phyloP scores from a whole-genome alignment of 2,888 invertebrate genomes.

The Diarsia mendica region DNA sequence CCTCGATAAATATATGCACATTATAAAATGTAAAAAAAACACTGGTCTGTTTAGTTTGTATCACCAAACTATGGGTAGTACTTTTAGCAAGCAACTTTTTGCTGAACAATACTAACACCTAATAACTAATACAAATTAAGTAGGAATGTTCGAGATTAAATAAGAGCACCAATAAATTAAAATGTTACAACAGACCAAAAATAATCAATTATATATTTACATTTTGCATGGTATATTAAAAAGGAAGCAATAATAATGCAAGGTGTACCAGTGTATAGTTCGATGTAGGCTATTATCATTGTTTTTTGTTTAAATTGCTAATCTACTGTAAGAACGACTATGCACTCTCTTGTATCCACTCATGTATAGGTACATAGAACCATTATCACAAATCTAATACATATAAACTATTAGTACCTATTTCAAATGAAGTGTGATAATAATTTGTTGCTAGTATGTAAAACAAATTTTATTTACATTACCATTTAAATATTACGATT shows the following conservation, averaged over 20 bases:
- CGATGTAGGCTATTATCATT: conserved; percentile 40
- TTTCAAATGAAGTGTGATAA: conserved; percentile 32
- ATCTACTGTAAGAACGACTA: conserved; percentile 38
- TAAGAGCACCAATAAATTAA: conserved; percentile 62
- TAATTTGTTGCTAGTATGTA: conserved; percentile 15
- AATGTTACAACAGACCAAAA: conserved; percentile 29
- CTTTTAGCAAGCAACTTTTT: conserved; percentile 21
- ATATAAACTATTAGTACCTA: conserved; percentile 38
- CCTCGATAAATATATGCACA: conserved; percentile 45
- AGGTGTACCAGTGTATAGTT: conserved; percentile 31
- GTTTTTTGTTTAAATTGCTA: conserved; percentile 27
- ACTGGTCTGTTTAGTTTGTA: conserved; percentile 27
- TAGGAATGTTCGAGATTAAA: conserved; percentile 59
- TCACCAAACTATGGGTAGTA: conserved; percentile 21
- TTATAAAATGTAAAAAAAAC: conserved; percentile 32
- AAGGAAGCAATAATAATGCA: conserved; percentile 23
- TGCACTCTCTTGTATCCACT: conserved; percentile 5
- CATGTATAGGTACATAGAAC: conserved; percentile 7
- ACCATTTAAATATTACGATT: conserved; percentile 51
- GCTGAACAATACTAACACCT: conserved; percentile 40
- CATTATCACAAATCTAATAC: conserved; percentile 46
- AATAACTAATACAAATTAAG: conserved; percentile 50
- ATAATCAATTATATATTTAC: conserved; percentile 47
- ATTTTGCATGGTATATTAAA: conserved; percentile 25
- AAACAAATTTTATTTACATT: conserved; percentile 51